A percentile compares a stretch with the other conserved stretches of the same genome.
These are phyloP conservation scores for Thunnus thynnus DNA, from an alignment of 2,113 vertebrate genomes.

Conservation along the genomic window DNA sequence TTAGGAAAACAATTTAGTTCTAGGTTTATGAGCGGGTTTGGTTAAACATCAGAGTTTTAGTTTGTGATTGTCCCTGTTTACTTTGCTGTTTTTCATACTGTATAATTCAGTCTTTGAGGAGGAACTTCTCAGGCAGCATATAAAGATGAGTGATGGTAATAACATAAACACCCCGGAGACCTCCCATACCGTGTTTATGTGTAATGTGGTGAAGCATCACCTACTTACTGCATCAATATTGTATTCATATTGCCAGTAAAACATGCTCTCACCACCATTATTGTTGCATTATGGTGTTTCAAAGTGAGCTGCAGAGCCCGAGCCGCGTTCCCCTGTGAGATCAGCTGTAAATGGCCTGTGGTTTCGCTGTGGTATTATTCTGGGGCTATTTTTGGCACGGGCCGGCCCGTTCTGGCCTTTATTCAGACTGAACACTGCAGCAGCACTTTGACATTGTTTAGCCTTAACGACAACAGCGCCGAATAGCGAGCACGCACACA, in stretches of 20 bases:
- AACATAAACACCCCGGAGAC: slow-evolving; percentile 31
- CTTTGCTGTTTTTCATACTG: not conserved
- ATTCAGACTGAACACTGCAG: slow-evolving; percentile 18
- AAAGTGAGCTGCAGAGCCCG: slow-evolving; percentile 12
- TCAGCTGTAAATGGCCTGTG: slow-evolving; percentile 48
- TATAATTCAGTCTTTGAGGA: not conserved
- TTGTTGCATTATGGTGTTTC: slow-evolving; percentile 50
- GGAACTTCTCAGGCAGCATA: not conserved
- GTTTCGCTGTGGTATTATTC: slow-evolving; percentile 58
- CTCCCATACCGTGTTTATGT: slow-evolving; percentile 13
- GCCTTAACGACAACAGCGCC: not conserved
- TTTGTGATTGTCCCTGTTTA: not conserved
- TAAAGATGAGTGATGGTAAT: not conserved
- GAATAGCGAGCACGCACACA: not conserved
- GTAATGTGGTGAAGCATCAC: slow-evolving; percentile 41
- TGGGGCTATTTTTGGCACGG: slow-evolving; percentile 47
- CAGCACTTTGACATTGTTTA: slow-evolving; percentile 10
- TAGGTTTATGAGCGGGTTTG: too few relatives aligned
- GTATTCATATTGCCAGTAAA: slow-evolving; percentile 44
- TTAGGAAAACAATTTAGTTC: too few relatives aligned
- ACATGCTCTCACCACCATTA: slow-evolving; percentile 15
- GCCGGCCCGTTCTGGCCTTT: slow-evolving; percentile 5
- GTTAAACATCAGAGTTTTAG: not conserved
- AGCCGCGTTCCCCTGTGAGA: slow-evolving; percentile 27
- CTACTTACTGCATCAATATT: slow-evolving; percentile 46